Conservation (phyloP, 2,888 invertebrate genomes). For the Dascillus cervinus region DNA sequence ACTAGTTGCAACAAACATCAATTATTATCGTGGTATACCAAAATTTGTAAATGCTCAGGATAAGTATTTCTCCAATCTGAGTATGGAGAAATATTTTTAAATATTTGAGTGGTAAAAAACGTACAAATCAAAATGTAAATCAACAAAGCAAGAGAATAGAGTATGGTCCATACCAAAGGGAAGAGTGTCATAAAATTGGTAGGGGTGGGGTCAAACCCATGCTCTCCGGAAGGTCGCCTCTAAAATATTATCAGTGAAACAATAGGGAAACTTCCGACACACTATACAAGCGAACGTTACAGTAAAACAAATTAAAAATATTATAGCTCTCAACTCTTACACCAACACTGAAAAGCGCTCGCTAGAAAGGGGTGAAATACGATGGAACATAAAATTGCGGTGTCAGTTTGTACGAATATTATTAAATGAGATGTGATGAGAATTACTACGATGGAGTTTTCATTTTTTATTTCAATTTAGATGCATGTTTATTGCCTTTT, state of each 20-base stretch:
- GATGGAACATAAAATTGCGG: constrained; percentile 29
- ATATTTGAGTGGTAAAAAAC: too few relatives aligned
- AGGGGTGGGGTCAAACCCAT: constrained; percentile 25
- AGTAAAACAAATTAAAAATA: constrained; percentile 40
- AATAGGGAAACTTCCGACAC: constrained; percentile 38
- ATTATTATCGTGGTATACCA: too few relatives aligned
- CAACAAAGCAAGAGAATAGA: constrained; percentile 31
- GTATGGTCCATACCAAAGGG: constrained; percentile 33
- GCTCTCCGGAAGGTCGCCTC: constrained; percentile 36
- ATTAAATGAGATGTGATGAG: constrained; percentile 34
- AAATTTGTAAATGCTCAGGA: too few relatives aligned
- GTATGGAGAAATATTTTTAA: too few relatives aligned
- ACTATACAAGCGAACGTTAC: constrained; percentile 34
- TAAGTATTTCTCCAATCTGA: too few relatives aligned
- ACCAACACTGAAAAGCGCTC: constrained; percentile 22
- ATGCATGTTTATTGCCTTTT: too few relatives aligned
- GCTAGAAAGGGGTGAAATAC: constrained; percentile 30
- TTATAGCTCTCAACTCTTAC: constrained; percentile 27
- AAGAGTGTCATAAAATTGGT: constrained; percentile 34
- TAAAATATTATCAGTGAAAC: constrained; percentile 40
- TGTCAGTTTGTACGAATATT: constrained; percentile 30
- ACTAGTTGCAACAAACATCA: too few relatives aligned
- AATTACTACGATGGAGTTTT: too few relatives aligned
- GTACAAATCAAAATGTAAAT: too few relatives aligned
- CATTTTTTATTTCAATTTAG: too few relatives aligned